Conservation (phyloP, 2,888 invertebrate genomes). For the Agapetus fuscipes region DNA sequence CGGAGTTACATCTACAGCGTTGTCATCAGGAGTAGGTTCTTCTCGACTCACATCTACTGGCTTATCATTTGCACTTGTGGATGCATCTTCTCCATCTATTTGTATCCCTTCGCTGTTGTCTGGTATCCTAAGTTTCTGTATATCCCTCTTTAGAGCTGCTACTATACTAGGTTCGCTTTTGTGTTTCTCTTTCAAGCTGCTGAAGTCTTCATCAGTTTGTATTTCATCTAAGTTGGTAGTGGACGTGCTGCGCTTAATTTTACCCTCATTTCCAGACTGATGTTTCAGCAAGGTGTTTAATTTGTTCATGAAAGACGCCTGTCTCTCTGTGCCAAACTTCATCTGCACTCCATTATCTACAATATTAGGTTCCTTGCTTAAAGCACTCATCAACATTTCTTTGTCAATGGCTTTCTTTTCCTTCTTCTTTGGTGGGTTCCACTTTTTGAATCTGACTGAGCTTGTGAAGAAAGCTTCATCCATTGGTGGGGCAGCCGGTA, state of each 20-base stretch:
- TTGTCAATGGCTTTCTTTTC: slow-evolving; percentile 30
- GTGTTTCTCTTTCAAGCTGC: slow-evolving; percentile 1
- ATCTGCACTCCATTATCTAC: slow-evolving; percentile 16
- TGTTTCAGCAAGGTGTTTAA: slow-evolving; percentile 36
- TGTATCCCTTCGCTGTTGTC: not conserved
- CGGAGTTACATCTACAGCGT: slow-evolving; percentile 18
- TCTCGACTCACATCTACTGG: slow-evolving; percentile 19
- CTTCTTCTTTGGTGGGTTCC: slow-evolving; percentile 15
- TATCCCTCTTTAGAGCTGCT: slow-evolving; percentile 35
- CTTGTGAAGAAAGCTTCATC: slow-evolving; percentile 25
- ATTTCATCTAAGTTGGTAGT: not conserved
- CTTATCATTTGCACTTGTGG: slow-evolving; percentile 11
- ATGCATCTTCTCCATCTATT: not conserved
- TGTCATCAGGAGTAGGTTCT: too few relatives aligned
- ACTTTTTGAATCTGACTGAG: not conserved
- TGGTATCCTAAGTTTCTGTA: slow-evolving; percentile 21
- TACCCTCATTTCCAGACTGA: not conserved
- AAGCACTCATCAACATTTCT: slow-evolving; percentile 25
- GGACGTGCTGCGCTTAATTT: slow-evolving; percentile 1
- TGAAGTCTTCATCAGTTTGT: not conserved
- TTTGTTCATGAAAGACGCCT: slow-evolving; percentile 38
- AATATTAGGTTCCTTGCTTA: slow-evolving; percentile 27
- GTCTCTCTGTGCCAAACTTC: slow-evolving; percentile 33
- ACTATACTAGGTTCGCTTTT: slow-evolving; percentile 27
- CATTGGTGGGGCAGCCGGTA: slow-evolving; percentile 30